These are phyloP conservation scores for Ctenomys sociabilis DNA, from an alignment of 2,113 vertebrate genomes.

Conservation along the genomic window DNA sequence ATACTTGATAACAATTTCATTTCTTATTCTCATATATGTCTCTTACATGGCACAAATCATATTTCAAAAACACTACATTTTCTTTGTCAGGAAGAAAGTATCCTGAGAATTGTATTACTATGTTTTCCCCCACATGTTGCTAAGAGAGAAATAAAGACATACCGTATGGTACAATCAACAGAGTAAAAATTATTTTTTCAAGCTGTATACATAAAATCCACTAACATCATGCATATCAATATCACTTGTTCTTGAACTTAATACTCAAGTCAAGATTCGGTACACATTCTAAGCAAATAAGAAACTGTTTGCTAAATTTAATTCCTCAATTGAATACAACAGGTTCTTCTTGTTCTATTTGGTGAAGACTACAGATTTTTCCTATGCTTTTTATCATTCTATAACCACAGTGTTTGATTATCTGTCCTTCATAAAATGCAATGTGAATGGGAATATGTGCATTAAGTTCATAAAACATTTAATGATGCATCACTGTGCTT, in stretches of 20 bases:
- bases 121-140: slow-evolving; percentile 29
- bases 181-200: slow-evolving; percentile 18
- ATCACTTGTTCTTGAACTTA: slow-evolving; percentile 49
- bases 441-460: neutral
- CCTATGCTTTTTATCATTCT: neutral
- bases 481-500: neutral
- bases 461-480: slow-evolving; percentile 10
- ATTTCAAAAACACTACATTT: slow-evolving; percentile 45
- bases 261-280: slow-evolving; percentile 51
- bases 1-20: slow-evolving; percentile 27
- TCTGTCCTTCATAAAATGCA: slow-evolving; percentile 59
- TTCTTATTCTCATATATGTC: slow-evolving; percentile 3
- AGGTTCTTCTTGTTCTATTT: neutral
- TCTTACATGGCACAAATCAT: neutral
- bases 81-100: slow-evolving; percentile 38
- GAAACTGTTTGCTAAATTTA: slow-evolving; percentile 61
- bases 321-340: slow-evolving; percentile 20
- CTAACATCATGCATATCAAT: slow-evolving; percentile 20
- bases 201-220: slow-evolving; percentile 30
- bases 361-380: slow-evolving; percentile 71
- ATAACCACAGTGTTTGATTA: slow-evolving; percentile 2
- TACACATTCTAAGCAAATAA: slow-evolving; percentile 55
- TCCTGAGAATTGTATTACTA: neutral
- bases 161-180: slow-evolving; percentile 1
- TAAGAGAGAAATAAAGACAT: slow-evolving; percentile 57